Conservation (phyloP, 2,113 vertebrate species). For the Oreocharis arfaki region DNA sequence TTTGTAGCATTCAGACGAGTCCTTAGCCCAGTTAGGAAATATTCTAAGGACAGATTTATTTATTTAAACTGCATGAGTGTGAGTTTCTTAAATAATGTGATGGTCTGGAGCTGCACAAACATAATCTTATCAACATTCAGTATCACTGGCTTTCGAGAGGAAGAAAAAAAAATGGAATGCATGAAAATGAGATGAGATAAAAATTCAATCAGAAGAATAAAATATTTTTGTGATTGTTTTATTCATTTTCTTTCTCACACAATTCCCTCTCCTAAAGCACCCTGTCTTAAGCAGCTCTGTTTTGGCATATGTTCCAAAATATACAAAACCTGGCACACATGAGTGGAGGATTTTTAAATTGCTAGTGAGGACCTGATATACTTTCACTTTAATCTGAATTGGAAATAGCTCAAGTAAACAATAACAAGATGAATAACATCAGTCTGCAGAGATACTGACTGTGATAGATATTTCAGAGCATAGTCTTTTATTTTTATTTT, state of each 20-base stretch:
- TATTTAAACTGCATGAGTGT: neutral
- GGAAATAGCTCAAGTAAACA: constrained; percentile 42
- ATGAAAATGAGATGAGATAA: constrained; percentile 43
- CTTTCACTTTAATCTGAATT: constrained; percentile 49
- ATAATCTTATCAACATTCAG: constrained; percentile 3
- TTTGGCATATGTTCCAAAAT: neutral
- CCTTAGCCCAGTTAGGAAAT: neutral
- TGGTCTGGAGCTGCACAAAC: neutral
- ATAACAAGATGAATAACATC: no score
- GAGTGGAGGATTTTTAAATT: constrained; percentile 51
- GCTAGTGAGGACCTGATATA: constrained; percentile 17
- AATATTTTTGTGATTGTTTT: constrained; percentile 42
- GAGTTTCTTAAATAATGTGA: neutral
- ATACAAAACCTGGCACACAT: constrained; percentile 2
- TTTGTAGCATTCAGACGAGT: neutral
- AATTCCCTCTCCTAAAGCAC: neutral
- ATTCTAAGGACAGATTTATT: neutral
- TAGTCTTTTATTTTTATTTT: constrained; percentile 29
- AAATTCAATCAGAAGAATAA: constrained; percentile 44
- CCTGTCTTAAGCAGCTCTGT: neutral
- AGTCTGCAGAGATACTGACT: constrained; percentile 18
- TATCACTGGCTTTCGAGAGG: neutral
- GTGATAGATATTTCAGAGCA: neutral
- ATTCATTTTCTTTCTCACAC: constrained; percentile 20
- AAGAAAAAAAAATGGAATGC: neutral